A percentile compares a stretch with the other conserved stretches of the same genome.
These are phyloP conservation scores for Acanthaster planci DNA, from an alignment of 35 echinoderm and acorn worm species.

Conservation along the genomic window DNA sequence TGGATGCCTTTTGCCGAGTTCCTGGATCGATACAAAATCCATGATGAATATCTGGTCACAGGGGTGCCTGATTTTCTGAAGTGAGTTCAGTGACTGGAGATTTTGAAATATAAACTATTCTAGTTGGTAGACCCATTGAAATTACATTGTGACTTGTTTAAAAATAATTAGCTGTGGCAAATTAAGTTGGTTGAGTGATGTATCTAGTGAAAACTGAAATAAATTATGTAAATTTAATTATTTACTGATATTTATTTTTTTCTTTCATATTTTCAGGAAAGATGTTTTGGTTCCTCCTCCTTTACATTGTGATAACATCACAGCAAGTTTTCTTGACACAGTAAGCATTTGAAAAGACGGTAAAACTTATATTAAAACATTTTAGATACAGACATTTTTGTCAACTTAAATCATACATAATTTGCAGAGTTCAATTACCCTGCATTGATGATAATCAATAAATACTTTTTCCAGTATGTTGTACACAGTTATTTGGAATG, in stretches of 20 bases:
- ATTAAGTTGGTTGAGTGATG: no score
- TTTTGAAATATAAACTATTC: no score
- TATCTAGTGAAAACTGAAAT: no score
- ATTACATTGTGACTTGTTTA: no score
- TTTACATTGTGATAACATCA: conserved; percentile 64
- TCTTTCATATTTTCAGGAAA: conserved; percentile 39
- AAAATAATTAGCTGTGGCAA: no score
- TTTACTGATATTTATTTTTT: no score
- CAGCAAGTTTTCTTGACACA: conserved; percentile 56
- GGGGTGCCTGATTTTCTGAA: conserved; percentile 64
- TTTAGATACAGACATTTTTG: no score
- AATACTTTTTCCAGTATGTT: background rate
- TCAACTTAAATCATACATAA: no score
- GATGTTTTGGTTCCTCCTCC: conserved; percentile 77
- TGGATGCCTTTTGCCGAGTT: conserved; percentile 75
- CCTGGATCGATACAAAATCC: conserved; percentile 55
- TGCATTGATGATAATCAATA: no score
- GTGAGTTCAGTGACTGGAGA: conserved; percentile 25
- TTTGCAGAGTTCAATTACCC: no score
- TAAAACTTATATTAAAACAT: background rate
- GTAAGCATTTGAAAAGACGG: conserved; percentile 42
- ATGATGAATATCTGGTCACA: conserved; percentile 79
- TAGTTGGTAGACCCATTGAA: no score
- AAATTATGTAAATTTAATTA: no score
- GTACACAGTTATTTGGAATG: background rate